These are phyloP conservation scores for Marronus borbonicus DNA, from an alignment of 2,888 invertebrate genomes.

Conservation along the genomic window DNA sequence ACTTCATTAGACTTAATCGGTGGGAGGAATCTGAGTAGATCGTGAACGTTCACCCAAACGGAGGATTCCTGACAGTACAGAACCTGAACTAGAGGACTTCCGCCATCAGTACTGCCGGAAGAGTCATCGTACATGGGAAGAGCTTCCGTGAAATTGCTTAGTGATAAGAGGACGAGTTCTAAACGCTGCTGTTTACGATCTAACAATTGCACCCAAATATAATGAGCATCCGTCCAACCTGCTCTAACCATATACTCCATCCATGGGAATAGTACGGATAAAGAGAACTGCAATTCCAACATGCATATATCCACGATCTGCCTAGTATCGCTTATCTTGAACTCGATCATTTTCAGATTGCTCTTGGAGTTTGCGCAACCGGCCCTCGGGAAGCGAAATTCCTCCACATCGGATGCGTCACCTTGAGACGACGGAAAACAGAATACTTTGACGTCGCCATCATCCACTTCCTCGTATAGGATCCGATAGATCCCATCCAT, in stretches of 20 bases:
- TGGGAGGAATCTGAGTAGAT: conserved; percentile 88
- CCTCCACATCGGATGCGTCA: conserved; percentile 79
- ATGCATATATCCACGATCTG: conserved; percentile 84
- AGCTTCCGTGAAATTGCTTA: conserved; percentile 82
- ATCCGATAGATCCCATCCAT: conserved; percentile 81
- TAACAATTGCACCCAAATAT: conserved; percentile 92
- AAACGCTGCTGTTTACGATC: conserved; percentile 90
- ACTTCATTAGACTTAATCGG: conserved; percentile 71
- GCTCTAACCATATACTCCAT: conserved; percentile 95
- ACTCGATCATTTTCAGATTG: conserved; percentile 88
- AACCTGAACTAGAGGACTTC: conserved; percentile 73
- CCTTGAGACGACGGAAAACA: conserved; percentile 89
- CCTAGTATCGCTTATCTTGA: conserved; percentile 77
- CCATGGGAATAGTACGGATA: conserved; percentile 91
- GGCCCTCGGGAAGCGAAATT: conserved; percentile 90
- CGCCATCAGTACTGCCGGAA: conserved; percentile 62
- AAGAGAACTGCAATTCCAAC: conserved; percentile 82
- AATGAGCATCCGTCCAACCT: conserved; percentile 94
- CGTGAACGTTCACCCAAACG: conserved; percentile 96
- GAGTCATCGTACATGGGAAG: conserved; percentile 72
- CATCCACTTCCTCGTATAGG: conserved; percentile 90
- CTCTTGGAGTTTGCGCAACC: conserved; percentile 94
- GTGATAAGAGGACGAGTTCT: conserved; percentile 86
- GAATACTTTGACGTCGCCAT: conserved; percentile 92
- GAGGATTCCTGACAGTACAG: conserved; percentile 78